Evolutionary conservation across 2,113 vertebrate genomes (phyloP).

Genomic region (Saccopteryx leptura): DNA sequence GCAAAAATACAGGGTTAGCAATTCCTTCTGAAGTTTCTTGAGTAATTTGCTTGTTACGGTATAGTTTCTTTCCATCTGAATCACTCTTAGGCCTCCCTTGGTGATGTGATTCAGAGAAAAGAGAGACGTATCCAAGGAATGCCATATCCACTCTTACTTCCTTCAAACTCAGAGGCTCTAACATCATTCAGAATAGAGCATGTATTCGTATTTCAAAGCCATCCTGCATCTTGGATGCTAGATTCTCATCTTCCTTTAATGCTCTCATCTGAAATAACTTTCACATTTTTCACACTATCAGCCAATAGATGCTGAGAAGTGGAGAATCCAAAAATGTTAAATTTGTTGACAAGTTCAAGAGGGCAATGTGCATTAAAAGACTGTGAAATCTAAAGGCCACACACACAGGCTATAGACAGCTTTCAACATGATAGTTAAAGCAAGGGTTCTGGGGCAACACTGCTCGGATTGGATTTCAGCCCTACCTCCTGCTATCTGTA

Average conservation of each 20-base stretch:
- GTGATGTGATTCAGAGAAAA: neutral
- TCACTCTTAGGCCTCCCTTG: neutral
- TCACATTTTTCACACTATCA: neutral
- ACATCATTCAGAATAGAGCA: neutral
- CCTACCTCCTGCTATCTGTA: neutral
- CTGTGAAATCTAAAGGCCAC: neutral
- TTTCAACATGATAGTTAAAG: neutral
- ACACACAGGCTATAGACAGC: neutral
- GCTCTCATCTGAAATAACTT: neutral
- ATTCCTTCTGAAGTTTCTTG: neutral
- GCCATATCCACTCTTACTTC: accelerated
- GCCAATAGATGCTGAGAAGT: neutral
- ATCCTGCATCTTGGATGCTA: too few species aligned
- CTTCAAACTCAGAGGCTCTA: accelerated
- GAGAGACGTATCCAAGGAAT: accelerated
- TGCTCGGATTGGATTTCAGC: neutral
- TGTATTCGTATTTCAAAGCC: neutral
- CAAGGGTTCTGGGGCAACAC: neutral
- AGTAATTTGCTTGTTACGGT: neutral
- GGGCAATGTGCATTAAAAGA: neutral
- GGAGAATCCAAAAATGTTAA: neutral
- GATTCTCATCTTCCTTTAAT: neutral
- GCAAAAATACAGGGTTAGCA: neutral
- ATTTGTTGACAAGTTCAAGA: neutral
- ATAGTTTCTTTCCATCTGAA: neutral